Evolutionary conservation across 2,113 vertebrate species (phyloP), one percentile per base, ranked within the genome.

Genomic region (Porphyrio hochstetteri): DNA sequence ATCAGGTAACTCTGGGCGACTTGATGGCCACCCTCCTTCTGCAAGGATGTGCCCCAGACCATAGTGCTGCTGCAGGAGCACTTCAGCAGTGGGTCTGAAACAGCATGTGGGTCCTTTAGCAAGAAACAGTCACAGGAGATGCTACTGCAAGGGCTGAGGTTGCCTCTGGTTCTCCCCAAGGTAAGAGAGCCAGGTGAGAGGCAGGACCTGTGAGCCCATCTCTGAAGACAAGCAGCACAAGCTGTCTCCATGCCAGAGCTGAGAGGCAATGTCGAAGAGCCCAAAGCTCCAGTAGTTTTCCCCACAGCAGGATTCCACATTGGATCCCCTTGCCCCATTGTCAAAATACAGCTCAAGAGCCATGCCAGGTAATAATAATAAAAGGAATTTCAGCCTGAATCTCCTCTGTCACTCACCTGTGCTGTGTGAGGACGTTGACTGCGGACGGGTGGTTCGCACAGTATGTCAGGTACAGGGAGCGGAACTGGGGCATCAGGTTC

Each of bases 381-480:
- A 48, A 64, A 88, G 29, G 15, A 64, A 20, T 53, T 9, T 74
- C 67, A 25, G 61, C 11, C 53, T 44, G 18, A 27, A n/a, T 29
- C n/a, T 46, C 46, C 61, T 70, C 42, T 48, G 48, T 16, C 63
- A 81, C 97, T 98, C 97, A 99, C 99, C 99, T 99, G 98, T 99
- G 99, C 38, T 99, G 98, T 5, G 99, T 99, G 95, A 99, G 98
- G 93, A 99, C 99, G 21, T 96, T 98, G 83, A 99, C 99, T 12
- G 99, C 99, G 4, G 98, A 98, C 0, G 99, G 99, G 89, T 99
- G 99, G 92, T 99, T 99, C 70, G 98, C 98, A 59, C 99, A 99
- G 97, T 99, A 99, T 0, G 98, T 97, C 95, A 99, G 97, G 96
- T 99, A 99, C 91, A 99, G 97, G 17, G 96, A 98, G 90, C 98